These are phyloP conservation scores for Amphimallon solstitiale DNA, from an alignment of 2,888 invertebrate genomes.

Conservation along the genomic window DNA sequence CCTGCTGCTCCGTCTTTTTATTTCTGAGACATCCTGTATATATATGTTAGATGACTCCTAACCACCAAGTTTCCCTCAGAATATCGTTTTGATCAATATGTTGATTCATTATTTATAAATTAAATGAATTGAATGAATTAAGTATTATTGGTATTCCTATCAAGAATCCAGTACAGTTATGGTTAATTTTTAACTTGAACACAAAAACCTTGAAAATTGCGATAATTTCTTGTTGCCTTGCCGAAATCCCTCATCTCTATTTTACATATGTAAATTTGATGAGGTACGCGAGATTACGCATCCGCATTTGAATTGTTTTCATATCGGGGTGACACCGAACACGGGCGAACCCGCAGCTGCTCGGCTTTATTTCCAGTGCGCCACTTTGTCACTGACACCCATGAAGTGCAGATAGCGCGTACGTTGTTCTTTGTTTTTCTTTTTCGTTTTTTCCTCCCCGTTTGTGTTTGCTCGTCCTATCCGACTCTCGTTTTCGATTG, in stretches of 20 bases:
- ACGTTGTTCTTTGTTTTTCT: constrained; percentile 35
- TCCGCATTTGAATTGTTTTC: constrained; percentile 53
- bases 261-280: constrained; percentile 54
- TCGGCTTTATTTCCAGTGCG: constrained; percentile 58
- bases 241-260: constrained; percentile 47
- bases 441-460: constrained; percentile 13
- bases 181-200: constrained; percentile 34
- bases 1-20: too few species aligned
- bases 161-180: background rate
- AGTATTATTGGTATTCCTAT: too few species aligned
- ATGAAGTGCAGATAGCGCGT: constrained; percentile 53
- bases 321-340: constrained; percentile 57
- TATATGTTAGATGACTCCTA: too few species aligned
- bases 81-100: too few species aligned
- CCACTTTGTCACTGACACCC: constrained; percentile 60
- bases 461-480: constrained; percentile 8
- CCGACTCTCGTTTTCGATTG: constrained; percentile 46
- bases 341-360: constrained; percentile 56
- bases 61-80: too few species aligned
- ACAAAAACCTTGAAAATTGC: constrained; percentile 41
- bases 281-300: constrained; percentile 50
- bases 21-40: too few species aligned
- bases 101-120: too few species aligned
- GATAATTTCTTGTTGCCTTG: background rate
- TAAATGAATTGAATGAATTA: too few species aligned